Base-by-base conservation (phyloP, 2,888 invertebrate species). In the Aleiodes alternator region DNA sequence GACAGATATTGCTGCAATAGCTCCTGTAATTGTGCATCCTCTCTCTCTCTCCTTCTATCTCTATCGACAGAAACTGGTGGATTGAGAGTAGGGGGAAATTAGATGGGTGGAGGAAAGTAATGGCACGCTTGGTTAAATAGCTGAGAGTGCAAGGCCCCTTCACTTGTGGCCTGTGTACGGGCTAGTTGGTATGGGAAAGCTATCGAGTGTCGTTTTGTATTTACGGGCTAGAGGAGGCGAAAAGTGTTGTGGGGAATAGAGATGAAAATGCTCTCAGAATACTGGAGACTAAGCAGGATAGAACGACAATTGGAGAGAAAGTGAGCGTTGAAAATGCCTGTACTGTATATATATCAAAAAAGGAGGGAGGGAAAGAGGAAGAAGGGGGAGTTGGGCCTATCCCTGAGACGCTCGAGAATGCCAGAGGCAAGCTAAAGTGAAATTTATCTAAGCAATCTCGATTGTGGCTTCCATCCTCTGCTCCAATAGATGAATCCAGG, bases 121-220 rank as follows among this genome's bases (percentile, higher is more conserved):
- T 81, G 82, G 80, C 76, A 80, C 78, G 80, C 81, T 80, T 75
- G 76, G 80, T 82, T 81, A 81, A 78, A 81, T 72, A 78, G 76
- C 75, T 71, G 74, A 74, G 74, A 71, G 75, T 69, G 78, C 75
- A 66, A 61, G 34, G 12, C 48, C 59, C 51, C 31, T 16, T 53
- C 14, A 53, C 14, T 16, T 53, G 14, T 53, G 14, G 14, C 8
- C 53, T 51, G 66, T 29, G n/a, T 29, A 31, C 12, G 29, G 68
- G 11, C 23, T 1, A 50, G 51, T n/a, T 16, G 64, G 23, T 38
- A 38, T 43, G 69, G 69, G 72, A 72, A 59, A 73, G 68, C 75
- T 73, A 77, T 78, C 78, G 76, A 80, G 74, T 78, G 77, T 78
- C 80, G 80, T 80, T 77, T 75, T 78, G 80, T 80, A 80, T 78